Evolutionary conservation across 2,113 vertebrate species (phyloP).

Genomic region (Anseranas semipalmata): DNA sequence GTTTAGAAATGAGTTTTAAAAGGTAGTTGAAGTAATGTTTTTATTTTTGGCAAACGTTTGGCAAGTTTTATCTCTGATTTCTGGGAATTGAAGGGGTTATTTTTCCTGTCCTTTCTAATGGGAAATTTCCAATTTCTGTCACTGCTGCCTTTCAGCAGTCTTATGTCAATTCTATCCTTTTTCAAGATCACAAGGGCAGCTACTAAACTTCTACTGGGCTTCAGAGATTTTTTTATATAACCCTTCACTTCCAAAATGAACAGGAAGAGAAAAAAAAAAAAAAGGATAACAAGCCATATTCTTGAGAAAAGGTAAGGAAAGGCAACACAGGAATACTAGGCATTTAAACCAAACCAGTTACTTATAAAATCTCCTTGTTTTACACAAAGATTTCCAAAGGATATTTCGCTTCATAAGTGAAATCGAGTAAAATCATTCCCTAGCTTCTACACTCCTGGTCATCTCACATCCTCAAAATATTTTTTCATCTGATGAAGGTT

Average conservation of each 20-base stretch:
- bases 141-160: neutral
- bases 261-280: neutral
- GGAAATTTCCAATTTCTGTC: neutral
- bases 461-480: neutral
- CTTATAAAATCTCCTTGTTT: neutral
- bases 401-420: neutral
- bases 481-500: neutral
- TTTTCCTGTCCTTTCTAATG: neutral
- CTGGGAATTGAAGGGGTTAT: neutral
- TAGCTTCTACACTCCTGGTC: neutral
- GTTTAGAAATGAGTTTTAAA: neutral
- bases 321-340: neutral
- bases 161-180: neutral
- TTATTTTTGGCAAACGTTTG: neutral
- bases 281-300: neutral
- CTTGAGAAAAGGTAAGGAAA: neutral
- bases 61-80: neutral
- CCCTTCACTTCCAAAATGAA: constrained; percentile 25
- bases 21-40: neutral
- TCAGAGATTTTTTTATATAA: constrained; percentile 20
- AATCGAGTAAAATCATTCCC: neutral
- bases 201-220: constrained; percentile 1
- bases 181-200: constrained; percentile 5
- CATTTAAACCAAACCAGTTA: neutral
- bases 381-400: neutral